A percentile compares a stretch with the other conserved stretches of the same genome.
These are phyloP conservation scores for Oryzias celebensis DNA, from an alignment of 2,113 vertebrate genomes.

Conservation along the genomic window DNA sequence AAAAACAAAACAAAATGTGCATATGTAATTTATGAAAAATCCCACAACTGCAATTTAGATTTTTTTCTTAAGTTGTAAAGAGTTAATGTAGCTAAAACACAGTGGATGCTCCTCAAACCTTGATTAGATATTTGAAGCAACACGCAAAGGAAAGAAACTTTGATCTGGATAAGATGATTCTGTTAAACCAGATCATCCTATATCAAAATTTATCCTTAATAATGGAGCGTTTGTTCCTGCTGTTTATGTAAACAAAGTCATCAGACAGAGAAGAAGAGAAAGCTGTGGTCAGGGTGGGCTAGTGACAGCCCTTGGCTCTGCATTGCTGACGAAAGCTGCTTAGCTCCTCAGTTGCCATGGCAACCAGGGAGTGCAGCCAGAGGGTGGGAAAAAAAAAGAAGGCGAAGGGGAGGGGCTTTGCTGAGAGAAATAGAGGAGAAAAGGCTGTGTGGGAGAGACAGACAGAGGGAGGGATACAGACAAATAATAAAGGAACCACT, in stretches of 20 bases:
- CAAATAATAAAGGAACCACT: conserved; percentile 75
- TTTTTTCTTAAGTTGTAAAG: neutral
- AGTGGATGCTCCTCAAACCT: neutral
- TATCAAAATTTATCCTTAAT: conserved; percentile 38
- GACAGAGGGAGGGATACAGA: conserved; percentile 66
- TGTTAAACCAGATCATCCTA: conserved; percentile 35
- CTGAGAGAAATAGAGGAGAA: conserved; percentile 83
- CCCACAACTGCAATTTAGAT: neutral
- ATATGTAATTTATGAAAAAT: neutral
- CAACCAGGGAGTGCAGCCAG: conserved; percentile 82
- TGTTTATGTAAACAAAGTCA: conserved; percentile 71
- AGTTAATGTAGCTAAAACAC: neutral
- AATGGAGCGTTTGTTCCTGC: conserved; percentile 59
- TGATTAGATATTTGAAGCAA: neutral
- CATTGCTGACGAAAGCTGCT: conserved; percentile 88
- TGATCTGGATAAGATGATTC: conserved; percentile 42
- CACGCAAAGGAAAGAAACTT: neutral
- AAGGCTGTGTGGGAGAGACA: conserved; percentile 77
- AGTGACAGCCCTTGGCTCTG: conserved; percentile 84
- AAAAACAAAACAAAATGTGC: neutral
- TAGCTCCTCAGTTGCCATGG: conserved; percentile 90
- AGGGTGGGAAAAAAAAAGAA: conserved; percentile 74
- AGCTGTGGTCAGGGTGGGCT: conserved; percentile 66
- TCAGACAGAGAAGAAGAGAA: conserved; percentile 58
- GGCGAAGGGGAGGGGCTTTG: conserved; percentile 81